Evolutionary conservation across 1,140 invertebrate genomes (phyloP).

Genomic region (Hyles vespertilio): DNA sequence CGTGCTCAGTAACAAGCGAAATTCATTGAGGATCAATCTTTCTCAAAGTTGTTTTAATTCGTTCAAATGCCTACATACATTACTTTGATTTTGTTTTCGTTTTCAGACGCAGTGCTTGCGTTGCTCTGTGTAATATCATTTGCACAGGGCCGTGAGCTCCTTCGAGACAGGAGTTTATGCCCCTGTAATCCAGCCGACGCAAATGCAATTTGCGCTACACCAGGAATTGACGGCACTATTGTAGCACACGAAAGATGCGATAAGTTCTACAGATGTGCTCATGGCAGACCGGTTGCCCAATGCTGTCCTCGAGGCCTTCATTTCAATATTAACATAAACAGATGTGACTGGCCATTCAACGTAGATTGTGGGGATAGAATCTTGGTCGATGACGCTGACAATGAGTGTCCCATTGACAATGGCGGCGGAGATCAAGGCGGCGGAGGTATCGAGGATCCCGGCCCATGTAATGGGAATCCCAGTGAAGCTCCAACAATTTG

Average conservation of each 20-base stretch:
- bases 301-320: constrained; percentile 64
- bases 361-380: constrained; percentile 29
- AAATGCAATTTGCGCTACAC: not conserved
- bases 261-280: constrained; percentile 22
- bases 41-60: too few relatives aligned
- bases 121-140: constrained; percentile 43
- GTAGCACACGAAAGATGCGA: constrained; percentile 21
- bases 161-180: constrained; percentile 6
- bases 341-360: constrained; percentile 75
- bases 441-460: too few relatives aligned
- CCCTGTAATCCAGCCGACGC: constrained; percentile 3
- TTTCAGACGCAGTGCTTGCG: constrained; percentile 43
- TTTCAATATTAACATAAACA: constrained; percentile 74
- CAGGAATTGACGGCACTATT: not conserved
- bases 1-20: too few relatives aligned
- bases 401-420: too few relatives aligned
- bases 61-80: not conserved
- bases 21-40: too few relatives aligned
- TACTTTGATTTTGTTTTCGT: constrained; percentile 20
- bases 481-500: constrained; percentile 31
- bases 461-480: constrained; percentile 29
- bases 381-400: too few relatives aligned
- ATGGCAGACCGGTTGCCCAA: constrained; percentile 21
- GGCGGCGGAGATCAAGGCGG: too few relatives aligned
- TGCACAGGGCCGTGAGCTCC: constrained; percentile 17